Base-by-base conservation (phyloP, 1,140 invertebrate species). In the Homalodisca vitripennis region DNA sequence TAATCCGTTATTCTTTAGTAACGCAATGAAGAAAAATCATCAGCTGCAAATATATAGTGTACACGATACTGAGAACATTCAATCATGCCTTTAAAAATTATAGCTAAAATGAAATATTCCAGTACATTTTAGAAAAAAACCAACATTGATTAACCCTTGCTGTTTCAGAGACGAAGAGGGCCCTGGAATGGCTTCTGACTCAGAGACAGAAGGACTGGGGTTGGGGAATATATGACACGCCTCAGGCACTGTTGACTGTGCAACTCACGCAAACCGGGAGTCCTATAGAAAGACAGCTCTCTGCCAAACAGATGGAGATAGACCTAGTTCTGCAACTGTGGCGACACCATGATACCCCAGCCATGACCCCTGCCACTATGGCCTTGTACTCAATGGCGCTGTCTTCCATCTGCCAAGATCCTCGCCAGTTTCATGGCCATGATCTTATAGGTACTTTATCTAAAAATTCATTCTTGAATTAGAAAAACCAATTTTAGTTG, bases 221-320 rank as follows among this genome's bases (percentile, higher is more conserved):
- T 2, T 71, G 62, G 57, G 74, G 74, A 22, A 57, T 69, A 20
- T 46, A 67, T 10, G 72, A 74, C 22, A 74, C 74, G 0, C 72
- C 74, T 0, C 68, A 70, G 46, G 73, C 74, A 29, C 68, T 75
- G 2, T 31, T 74, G n/a, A 71, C 74, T 1, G 46, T 74, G 26
- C 69, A 74, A 47, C 47, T 75, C 55, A 72, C 73, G 1, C 55
- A 72, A 3, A 70, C 69, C 3, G 72, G 72, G 12, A 65, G 48
- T 20, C 78, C 76, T 41, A 76, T 91, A 22, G 90, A 93, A 75
- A 85, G 91, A 76, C 88, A 92, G 74, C 83, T 93, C 1, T 90
- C 88, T 3, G 85, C 85, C 3, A 93, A 93, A 74, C 90, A 93
- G 76, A 87, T 94, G 85, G 91, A 93, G 77, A 84, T 93, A 31